These are phyloP conservation scores for Dryadula phaetusa DNA, from an alignment of 2,888 invertebrate species.

Conservation along the genomic window DNA sequence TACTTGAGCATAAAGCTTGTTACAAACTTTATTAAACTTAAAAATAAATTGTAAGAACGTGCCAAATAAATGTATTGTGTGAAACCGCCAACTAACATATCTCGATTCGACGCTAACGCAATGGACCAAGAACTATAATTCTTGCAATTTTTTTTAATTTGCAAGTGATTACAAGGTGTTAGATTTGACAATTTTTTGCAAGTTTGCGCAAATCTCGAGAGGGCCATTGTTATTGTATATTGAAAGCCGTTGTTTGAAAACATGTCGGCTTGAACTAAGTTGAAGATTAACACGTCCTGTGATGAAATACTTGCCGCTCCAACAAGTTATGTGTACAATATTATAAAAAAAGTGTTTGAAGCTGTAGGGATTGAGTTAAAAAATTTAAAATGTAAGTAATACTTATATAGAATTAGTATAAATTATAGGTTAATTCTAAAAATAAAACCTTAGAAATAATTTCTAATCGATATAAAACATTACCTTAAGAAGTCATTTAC, in stretches of 20 bases:
- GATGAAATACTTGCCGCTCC: constrained; percentile 32
- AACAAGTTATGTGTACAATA: neutral
- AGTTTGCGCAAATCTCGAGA: constrained; percentile 58
- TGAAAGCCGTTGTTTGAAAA: constrained; percentile 47
- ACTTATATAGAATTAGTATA: no score
- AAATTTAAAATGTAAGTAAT: neutral
- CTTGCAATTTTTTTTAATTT: neutral
- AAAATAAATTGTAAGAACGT: constrained; percentile 39
- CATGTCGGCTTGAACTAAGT: constrained; percentile 37
- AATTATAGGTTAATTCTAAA: no score
- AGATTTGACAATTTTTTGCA: constrained; percentile 57
- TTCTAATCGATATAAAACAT: no score
- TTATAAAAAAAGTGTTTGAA: neutral
- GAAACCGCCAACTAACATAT: constrained; percentile 47
- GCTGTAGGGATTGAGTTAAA: neutral
- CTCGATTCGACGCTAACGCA: neutral
- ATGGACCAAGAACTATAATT: neutral
- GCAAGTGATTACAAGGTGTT: constrained; percentile 51
- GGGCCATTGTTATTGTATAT: constrained; percentile 45
- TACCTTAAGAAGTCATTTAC: no score
- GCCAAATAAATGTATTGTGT: constrained; percentile 48
- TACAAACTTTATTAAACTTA: neutral
- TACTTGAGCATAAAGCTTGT: neutral
- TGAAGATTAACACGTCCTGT: constrained; percentile 36
- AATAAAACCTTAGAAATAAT: no score